Percentiles rank a stretch among this genome's conserved stretches.
phyloP scores from a whole-genome alignment of 30 jellyfish, hydroid and myxozoan genomes.

The Sanderia malayensis region DNA sequence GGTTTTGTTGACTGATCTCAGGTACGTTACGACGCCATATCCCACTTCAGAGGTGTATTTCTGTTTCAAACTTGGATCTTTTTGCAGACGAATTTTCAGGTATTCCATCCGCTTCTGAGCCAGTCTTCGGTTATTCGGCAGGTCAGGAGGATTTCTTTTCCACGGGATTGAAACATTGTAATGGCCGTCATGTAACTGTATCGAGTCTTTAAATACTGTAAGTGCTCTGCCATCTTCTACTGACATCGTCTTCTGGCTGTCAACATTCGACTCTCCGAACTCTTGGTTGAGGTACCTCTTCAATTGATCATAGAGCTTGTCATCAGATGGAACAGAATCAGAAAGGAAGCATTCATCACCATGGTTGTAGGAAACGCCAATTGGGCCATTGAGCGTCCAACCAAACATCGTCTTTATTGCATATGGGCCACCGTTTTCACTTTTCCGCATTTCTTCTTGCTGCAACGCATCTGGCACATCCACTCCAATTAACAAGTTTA shows the following conservation, averaged over 20 bases:
- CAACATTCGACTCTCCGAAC: conserved; percentile 14
- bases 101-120: conserved; percentile 33
- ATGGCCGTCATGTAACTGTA: conserved; percentile 10
- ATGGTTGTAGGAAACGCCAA: conserved; percentile 2
- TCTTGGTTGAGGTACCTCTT: conserved; percentile 2
- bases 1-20: conserved; percentile 13
- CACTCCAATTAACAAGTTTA: no score
- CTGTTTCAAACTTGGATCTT: conserved; percentile 23
- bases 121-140: conserved; percentile 18
- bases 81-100: conserved; percentile 16
- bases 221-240: conserved; percentile 26
- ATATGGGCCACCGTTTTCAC: no score
- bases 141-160: conserved; percentile 39
- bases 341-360: neutral
- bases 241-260: conserved; percentile 26
- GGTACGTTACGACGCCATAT: conserved; percentile 44
- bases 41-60: conserved; percentile 29
- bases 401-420: no score
- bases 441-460: no score
- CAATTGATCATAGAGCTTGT: conserved; percentile 10
- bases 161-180: conserved; percentile 6
- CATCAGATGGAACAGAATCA: conserved; percentile 13
- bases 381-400: no score
- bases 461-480: no score
- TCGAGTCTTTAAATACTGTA: neutral